Base-by-base conservation (phyloP, 2,797 vertebrate species). In the Lindbergichthys nudifrons region DNA sequence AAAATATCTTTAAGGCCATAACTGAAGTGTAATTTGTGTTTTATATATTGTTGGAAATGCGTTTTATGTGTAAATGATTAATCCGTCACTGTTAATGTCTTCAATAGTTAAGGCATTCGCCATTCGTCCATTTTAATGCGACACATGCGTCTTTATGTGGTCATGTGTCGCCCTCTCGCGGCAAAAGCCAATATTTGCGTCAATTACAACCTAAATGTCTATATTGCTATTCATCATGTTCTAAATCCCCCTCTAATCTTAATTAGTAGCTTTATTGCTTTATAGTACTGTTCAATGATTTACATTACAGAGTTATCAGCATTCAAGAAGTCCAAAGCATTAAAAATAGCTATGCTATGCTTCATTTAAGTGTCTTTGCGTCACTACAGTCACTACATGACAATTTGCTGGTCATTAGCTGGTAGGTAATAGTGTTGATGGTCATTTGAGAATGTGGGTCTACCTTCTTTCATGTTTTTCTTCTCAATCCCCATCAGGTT, bases 401-500 rank as follows among this genome's bases (percentile, higher is more conserved):
- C 11, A 36, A 12, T 16, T 30, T 42, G 0, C 15, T 8, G 26
- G 23, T 72, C 0, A 7, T 65, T 4, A 0, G 0, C 11, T 46
- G 45, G 15, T 18, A 18, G 15, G 15, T 46, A 18, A 46, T 46
- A 8, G 45, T 18, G 45, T 15, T 46, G 16, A 15, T 57, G 1
- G 3, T 47, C 39, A 56, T 26, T 39, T 46, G 2, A 12, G 5
- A 50, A 60, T 59, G 1, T 21, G 3, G 1, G 3, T 45, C 30
- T 65, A 1, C 4, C 39, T 39, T 19, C 4, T 32, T 70, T 1
- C 19, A 1, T 53, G 10, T 3, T 67, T 73, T 7, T 74, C 19
- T 18, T 61, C 19, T 70, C 0, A 1, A 58, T 78, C 21, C 18
- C 1, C 26, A 15, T 53, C 84, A 97, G 97, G 94, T 96, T 73